These are phyloP conservation scores for Petrocephalus sullivani DNA, from an alignment of 2,797 vertebrate species.

Conservation along the genomic window DNA sequence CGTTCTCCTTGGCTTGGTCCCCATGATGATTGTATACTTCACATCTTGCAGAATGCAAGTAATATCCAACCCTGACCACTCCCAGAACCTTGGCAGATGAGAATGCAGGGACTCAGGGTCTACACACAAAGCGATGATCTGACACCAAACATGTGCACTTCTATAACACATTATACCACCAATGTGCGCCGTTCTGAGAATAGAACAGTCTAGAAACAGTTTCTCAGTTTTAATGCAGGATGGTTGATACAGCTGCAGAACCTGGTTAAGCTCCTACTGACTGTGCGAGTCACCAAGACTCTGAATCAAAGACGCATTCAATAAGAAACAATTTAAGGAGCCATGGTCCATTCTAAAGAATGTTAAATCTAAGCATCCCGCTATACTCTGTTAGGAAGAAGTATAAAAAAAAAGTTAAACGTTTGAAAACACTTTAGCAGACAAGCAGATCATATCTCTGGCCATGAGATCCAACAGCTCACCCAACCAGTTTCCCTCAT, in stretches of 20 bases:
- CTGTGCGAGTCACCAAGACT: background rate
- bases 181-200: background rate
- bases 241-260: background rate
- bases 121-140: background rate
- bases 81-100: background rate
- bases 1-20: background rate
- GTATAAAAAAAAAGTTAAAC: background rate
- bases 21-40: background rate
- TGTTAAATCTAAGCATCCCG: background rate
- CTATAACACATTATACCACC: background rate
- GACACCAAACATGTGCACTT: background rate
- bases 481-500: background rate
- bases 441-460: background rate
- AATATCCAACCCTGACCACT: background rate
- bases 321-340: background rate
- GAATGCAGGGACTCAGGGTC: background rate
- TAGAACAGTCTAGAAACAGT: conserved; percentile 5
- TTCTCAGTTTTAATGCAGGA: background rate
- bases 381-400: background rate
- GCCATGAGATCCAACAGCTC: background rate
- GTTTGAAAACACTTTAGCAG: background rate
- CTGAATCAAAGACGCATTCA: background rate
- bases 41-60: background rate
- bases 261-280: background rate
- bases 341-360: background rate